Evolutionary conservation across 53 echinoderm and acorn worm species (phyloP), one percentile per base, ranked within the genome.

Genomic region (Apostichopus leukothele): DNA sequence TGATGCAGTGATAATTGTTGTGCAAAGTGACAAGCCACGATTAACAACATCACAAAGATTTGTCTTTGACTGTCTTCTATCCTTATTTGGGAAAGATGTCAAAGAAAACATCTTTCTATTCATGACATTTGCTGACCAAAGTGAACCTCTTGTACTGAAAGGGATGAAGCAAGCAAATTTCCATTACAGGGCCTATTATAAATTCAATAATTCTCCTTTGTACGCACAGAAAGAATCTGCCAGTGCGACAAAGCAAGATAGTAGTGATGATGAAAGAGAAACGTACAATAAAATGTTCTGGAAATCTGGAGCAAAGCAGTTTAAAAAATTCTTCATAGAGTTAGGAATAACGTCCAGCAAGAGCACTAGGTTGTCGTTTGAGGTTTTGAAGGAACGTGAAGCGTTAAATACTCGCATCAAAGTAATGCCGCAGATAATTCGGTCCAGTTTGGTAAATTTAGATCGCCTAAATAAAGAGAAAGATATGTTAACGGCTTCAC

Each of bases 81-180:
- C 92, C 6, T 21, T 92, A 50, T 90, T 92, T 52, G 93, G 93
- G 22, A 92, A 92, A 80, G 92, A 92, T 27, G 86, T 92, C 25
- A 18, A 50, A 52, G 75, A 53, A 13, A 92, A 92, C 86, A 92
- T 92, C 5, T 18, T 86, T 11, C 6, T 86, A 12, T 86, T 92
- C 4, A 80, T 59, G 9, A 92, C 92, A 20, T 92, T 92, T 59
- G 85, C 86, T 12, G 92, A 92, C 22, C 39, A 52, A 9, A 73
- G 67, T 13, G 9, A 22, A 5, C 90, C 93, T 5, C 88, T 88
- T 71, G 90, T 92, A 13, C 13, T 92, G 27, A 79, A 22, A 50
- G 92, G 86, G 7, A 27, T 92, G 5, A 83, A 90, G 16, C 52
- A 78, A 57, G 90, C 88, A 19, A 9, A 78, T 0, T 78, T 92